Evolutionary conservation across 2,888 invertebrate species (phyloP).

Genomic region (Coecobrya sp.): DNA sequence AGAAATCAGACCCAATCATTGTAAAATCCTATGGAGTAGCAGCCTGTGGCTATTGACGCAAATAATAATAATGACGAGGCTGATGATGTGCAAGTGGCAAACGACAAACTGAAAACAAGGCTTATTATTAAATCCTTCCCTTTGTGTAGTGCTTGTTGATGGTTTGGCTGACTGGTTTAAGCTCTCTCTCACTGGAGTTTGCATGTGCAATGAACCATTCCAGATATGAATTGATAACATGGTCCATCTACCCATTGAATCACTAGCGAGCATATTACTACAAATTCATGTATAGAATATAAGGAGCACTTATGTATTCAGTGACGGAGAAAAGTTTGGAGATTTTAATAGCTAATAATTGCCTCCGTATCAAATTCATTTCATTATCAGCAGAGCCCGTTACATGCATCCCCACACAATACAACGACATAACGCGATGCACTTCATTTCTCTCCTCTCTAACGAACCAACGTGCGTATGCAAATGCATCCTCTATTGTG

Average conservation of each 20-base stretch:
- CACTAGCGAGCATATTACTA: background rate
- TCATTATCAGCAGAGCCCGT: slow-evolving; percentile 7
- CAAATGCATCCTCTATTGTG: slow-evolving; percentile 5
- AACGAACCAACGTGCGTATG: background rate
- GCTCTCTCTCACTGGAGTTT: background rate
- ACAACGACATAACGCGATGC: background rate
- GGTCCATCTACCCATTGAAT: background rate
- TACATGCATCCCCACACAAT: background rate
- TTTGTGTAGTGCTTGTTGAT: background rate
- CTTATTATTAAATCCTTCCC: slow-evolving; percentile 33
- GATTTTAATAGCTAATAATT: slow-evolving; percentile 58
- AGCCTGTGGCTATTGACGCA: slow-evolving; percentile 65
- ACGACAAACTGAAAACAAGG: slow-evolving; percentile 64
- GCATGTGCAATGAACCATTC: slow-evolving; percentile 20
- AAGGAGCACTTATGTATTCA: slow-evolving; percentile 7
- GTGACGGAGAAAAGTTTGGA: slow-evolving; percentile 49
- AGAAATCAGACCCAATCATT: background rate
- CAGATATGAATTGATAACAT: slow-evolving; percentile 37
- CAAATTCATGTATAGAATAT: background rate
- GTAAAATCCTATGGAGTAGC: slow-evolving; percentile 5
- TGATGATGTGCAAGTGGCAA: slow-evolving; percentile 49
- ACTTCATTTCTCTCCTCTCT: background rate
- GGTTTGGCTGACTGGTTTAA: background rate
- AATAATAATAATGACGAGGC: slow-evolving; percentile 34
- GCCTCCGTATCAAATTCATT: slow-evolving; percentile 56